These are phyloP conservation scores for Athripsodes cinereus DNA, from an alignment of 2,888 invertebrate species.

Conservation along the genomic window DNA sequence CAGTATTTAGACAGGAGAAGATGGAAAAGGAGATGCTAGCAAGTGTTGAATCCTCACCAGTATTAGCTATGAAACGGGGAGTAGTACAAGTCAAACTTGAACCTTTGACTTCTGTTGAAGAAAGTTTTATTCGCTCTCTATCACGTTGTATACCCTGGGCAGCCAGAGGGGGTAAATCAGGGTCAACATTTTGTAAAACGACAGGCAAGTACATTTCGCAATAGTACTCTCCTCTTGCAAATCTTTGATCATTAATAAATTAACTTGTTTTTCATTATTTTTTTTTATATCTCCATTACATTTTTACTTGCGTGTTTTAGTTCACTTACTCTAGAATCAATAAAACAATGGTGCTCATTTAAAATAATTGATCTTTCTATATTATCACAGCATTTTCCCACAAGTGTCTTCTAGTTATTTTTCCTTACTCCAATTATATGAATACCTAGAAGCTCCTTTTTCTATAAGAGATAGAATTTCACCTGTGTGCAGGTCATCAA, in stretches of 20 bases:
- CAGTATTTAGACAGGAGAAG: conserved; percentile 8
- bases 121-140: conserved; percentile 77
- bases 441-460: no score
- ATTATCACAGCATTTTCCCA: no score
- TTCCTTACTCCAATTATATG: no score
- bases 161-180: conserved; percentile 95
- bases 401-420: no score
- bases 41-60: conserved; percentile 36
- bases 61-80: conserved; percentile 29
- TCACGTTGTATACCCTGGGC: conserved; percentile 85
- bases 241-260: not conserved
- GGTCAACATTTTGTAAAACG: conserved; percentile 93
- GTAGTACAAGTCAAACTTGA: conserved; percentile 29
- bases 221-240: no score
- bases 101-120: conserved; percentile 40
- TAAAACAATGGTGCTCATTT: no score
- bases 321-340: no score
- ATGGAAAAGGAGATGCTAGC: conserved; percentile 34
- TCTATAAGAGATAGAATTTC: no score
- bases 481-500: no score
- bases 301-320: no score
- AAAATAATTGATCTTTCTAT: no score
- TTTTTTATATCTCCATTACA: not conserved
- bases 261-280: not conserved
- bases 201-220: conserved; percentile 53